phyloP scores from a whole-genome alignment of 1,140 invertebrate species.

The Leptinotarsa lineolata region DNA sequence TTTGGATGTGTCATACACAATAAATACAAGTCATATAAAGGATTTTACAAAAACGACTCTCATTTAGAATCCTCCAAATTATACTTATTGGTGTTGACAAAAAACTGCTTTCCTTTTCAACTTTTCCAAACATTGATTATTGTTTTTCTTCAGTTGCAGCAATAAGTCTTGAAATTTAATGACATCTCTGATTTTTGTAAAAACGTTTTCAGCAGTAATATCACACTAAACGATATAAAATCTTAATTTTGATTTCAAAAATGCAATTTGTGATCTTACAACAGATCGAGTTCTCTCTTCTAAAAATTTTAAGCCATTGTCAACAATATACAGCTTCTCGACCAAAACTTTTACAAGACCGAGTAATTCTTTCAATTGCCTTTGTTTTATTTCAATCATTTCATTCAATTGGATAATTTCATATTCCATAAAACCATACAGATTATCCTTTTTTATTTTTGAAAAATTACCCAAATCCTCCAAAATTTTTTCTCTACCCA shows the following conservation, averaged over 20 bases:
- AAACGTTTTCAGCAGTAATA: conserved; percentile 15
- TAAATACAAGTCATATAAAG: too few relatives aligned
- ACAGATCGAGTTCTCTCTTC: conserved; percentile 37
- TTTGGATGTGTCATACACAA: too few relatives aligned
- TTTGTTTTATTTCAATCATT: conserved; percentile 30
- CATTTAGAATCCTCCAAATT: too few relatives aligned
- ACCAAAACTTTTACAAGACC: conserved; percentile 37
- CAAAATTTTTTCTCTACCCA: background rate
- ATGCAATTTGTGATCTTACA: conserved; percentile 24
- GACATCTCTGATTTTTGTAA: conserved; percentile 4
- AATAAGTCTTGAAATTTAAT: background rate
- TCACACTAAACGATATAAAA: conserved; percentile 16
- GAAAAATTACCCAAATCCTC: background rate
- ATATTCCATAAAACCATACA: conserved; percentile 1
- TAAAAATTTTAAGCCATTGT: conserved; percentile 32
- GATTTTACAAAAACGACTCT: too few relatives aligned
- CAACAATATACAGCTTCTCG: conserved; percentile 32
- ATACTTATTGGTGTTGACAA: too few relatives aligned
- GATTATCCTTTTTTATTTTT: background rate
- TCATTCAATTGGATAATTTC: conserved; percentile 15
- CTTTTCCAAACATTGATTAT: background rate
- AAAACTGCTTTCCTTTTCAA: too few relatives aligned
- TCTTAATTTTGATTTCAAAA: background rate
- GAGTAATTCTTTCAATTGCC: conserved; percentile 34
- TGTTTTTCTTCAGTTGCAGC: background rate